phyloP scores from a whole-genome alignment of 2,888 invertebrate species.

The Apocheima hispidaria region DNA sequence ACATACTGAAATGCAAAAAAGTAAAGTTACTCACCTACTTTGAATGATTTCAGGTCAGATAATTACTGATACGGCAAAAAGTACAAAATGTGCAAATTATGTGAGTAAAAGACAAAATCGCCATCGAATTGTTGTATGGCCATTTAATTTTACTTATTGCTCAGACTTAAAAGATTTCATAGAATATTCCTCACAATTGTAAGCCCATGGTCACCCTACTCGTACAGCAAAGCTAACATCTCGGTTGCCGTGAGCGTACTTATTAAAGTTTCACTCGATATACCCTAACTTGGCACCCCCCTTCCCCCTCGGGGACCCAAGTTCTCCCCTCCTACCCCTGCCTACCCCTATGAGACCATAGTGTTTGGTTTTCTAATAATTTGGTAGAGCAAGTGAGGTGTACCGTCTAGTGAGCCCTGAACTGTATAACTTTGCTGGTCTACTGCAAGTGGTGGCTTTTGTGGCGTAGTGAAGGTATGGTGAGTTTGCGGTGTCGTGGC shows the following conservation, averaged over 20 bases:
- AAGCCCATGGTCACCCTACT: conserved; percentile 2
- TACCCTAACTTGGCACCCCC: conserved; percentile 29
- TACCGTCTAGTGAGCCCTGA: conserved; percentile 8
- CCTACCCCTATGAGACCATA: conserved; percentile 7
- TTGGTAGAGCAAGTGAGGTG: conserved; percentile 19
- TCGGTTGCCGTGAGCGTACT: conserved; percentile 36
- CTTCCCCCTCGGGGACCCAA: background rate
- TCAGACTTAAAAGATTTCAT: background rate
- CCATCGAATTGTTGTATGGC: background rate
- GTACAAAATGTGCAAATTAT: too few relatives aligned
- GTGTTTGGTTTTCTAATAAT: conserved; percentile 39
- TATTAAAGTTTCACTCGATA: conserved; percentile 39
- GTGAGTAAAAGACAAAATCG: too few relatives aligned
- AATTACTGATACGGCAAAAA: too few relatives aligned
- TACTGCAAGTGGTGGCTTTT: conserved; percentile 3
- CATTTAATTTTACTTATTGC: too few relatives aligned
- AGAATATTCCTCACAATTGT: background rate
- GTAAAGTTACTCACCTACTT: too few relatives aligned
- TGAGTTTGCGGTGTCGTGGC: too few relatives aligned
- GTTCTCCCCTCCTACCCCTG: conserved; percentile 2
- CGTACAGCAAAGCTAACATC: conserved; percentile 35
- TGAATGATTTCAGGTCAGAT: too few relatives aligned
- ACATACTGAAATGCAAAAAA: too few relatives aligned
- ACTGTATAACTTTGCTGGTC: conserved; percentile 6
- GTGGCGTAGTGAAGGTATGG: background rate